Conservation (phyloP, 2,888 invertebrate species). For the Leptopilina drosophilae region DNA sequence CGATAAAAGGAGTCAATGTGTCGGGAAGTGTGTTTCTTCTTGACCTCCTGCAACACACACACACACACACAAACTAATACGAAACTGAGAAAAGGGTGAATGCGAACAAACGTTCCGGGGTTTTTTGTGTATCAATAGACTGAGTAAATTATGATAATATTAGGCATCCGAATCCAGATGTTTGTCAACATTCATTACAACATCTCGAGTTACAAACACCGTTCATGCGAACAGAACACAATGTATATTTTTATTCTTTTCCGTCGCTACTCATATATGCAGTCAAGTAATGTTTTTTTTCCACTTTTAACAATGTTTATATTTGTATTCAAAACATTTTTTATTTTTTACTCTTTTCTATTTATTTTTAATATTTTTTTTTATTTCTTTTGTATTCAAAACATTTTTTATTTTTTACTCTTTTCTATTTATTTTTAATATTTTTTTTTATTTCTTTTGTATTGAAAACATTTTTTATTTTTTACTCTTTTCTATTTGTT, state of each 20-base stretch:
- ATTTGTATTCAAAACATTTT: background rate
- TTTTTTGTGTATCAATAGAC: slow-evolving; percentile 29
- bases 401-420: no score
- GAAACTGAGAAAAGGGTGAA: slow-evolving; percentile 7
- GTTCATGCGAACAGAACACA: background rate
- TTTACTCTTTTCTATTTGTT: no score
- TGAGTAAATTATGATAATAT: slow-evolving; percentile 37
- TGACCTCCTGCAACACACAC: background rate
- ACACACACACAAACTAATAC: background rate
- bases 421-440: no score
- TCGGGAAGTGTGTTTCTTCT: slow-evolving; percentile 23
- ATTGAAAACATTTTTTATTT: no score
- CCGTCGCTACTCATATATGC: background rate
- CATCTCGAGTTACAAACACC: slow-evolving; percentile 13
- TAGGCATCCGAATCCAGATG: slow-evolving; percentile 34
- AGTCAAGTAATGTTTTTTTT: slow-evolving; percentile 12
- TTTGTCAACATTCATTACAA: slow-evolving; percentile 26
- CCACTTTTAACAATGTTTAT: background rate
- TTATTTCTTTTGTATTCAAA: no score
- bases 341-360: no score
- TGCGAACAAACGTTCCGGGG: slow-evolving; percentile 1
- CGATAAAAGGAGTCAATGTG: slow-evolving; percentile 25
- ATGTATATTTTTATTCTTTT: background rate
- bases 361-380: no score
- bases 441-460: no score